Evolutionary conservation across 2,113 vertebrate genomes (phyloP), one percentile per base, ranked within the genome.

Genomic region (Tenrec ecaudatus): DNA sequence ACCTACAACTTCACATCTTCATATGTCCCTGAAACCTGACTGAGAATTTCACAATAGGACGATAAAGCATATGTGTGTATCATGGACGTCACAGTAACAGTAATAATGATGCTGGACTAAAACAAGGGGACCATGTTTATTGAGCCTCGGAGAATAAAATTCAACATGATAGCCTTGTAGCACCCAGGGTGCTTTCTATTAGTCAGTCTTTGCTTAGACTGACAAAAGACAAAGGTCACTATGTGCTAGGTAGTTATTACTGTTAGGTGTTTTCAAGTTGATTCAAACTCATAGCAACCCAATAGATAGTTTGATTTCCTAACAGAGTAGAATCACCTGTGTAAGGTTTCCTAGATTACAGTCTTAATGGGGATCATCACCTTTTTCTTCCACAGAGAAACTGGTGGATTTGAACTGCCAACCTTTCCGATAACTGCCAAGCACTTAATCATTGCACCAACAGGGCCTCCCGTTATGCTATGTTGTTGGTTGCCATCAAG

Each of bases 151-250:
- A 58, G 78, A 82, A 11, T 62, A 64, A 2, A 8, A 33, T 47
- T 43, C 89, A 38, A 38, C 29, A 29, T 25, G 43, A 38, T 85
- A 76, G 76, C 16, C 73, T 60, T 33, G 58, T 25, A 76, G 76
- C 19, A 87, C 40, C 71, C 19, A 29, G 40, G 23, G 19, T 85
- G 79, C 82, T 90, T 79, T 68, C 43, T 86, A 0, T 68, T 57
- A 4, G 7, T 33, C 82, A 4, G 7, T 33, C 82, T 89, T 60
- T 36, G 57, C 75, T 57, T 78, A 57, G 79, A 43, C 90, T 53
- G 64, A 92, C 84, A 17, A 53, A 79, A 93, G 92, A 66, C 47
- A 53, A 88, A 91, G 58, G 73, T 81, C 90, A 60, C 36, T 85
- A 40, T 86, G 80, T 86, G 47, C 47, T 53, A n/a, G 31, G 38